Conservation (phyloP, 2,797 vertebrate species). For the Lagocephalus sceleratus region DNA sequence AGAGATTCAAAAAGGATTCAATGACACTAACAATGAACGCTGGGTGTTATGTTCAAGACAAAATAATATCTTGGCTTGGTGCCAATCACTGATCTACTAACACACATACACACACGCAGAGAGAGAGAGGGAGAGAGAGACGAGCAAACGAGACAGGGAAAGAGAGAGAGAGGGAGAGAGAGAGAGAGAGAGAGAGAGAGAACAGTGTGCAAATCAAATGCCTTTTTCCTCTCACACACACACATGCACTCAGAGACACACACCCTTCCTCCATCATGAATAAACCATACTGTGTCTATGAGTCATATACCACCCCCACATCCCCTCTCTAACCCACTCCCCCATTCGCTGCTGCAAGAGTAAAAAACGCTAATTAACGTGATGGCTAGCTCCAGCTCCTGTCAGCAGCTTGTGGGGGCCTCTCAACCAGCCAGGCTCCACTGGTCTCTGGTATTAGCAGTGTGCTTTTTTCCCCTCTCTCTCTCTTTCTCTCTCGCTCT, state of each 20-base stretch:
- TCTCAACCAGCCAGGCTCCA: conserved; percentile 69
- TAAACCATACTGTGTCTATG: conserved; percentile 79
- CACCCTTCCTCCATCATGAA: conserved; percentile 78
- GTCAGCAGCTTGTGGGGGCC: conserved; percentile 77
- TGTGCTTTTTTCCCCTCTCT: background rate
- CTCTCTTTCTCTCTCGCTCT: no score
- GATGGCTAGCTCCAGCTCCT: conserved; percentile 76
- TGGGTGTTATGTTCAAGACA: conserved; percentile 59
- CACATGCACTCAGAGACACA: conserved; percentile 51
- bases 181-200: background rate
- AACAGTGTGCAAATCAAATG: conserved; percentile 59
- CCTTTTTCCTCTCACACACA: conserved; percentile 45
- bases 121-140: conserved; percentile 12
- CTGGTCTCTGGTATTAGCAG: conserved; percentile 69
- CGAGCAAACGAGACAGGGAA: conserved; percentile 4
- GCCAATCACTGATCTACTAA: conserved; percentile 68
- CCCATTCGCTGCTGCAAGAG: conserved; percentile 69
- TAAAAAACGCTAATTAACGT: conserved; percentile 79
- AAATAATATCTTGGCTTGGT: conserved; percentile 65
- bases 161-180: conserved; percentile 11
- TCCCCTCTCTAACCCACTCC: conserved; percentile 70
- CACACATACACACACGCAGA: conserved; percentile 26
- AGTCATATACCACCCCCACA: conserved; percentile 78
- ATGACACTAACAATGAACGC: conserved; percentile 39
- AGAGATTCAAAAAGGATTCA: conserved; percentile 22